Evolutionary conservation across 2,888 invertebrate species (phyloP), one percentile per base, ranked within the genome.

Genomic region (Andrena bucephala): DNA sequence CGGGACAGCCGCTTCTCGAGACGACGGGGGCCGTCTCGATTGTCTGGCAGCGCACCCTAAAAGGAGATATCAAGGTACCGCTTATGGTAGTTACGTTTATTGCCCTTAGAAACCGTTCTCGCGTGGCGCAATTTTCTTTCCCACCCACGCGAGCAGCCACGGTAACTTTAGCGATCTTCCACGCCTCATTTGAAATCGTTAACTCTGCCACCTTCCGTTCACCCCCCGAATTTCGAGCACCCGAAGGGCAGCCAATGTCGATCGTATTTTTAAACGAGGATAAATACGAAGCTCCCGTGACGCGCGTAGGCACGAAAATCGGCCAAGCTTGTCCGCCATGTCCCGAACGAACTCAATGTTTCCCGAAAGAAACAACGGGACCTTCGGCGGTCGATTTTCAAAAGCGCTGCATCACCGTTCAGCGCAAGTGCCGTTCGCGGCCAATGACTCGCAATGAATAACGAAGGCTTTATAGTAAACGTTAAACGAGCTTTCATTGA

Each of bases 401-500:
- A 66, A 83, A 59, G 31, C 36, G 74, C 57, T 65, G 62, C 60
- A 66, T 77, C 66, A 24, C 27, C 57, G 60, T 16, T 57, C 36
- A 36, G 33, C 33, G 42, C 71, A 29, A 42, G 66, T 66, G 66
- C 33, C 63, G 63, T 78, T 42, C 73, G 66, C 60, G 81, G 81
- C 68, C 84, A 84, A 71, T 77, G 84, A 81, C 66, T 77, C 71
- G 66, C 76, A 48, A 70, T 59, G 77, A 83, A 77, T 77, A 84
- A 81, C 73, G 63, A 69, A 81, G 52, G 57, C 72, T 81, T 85
- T 75, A 72, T 81, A 75, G 66, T 69, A 69, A 75, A 77, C 77
- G 70, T 74, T 77, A 52, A 81, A 77, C 69, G 75, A 81, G 75
- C 59, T 81, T 75, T 84, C 75, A 78, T 81, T 77, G 85, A 84